Base-by-base conservation (phyloP, 2,113 vertebrate species). In the Cyanistes caeruleus region DNA sequence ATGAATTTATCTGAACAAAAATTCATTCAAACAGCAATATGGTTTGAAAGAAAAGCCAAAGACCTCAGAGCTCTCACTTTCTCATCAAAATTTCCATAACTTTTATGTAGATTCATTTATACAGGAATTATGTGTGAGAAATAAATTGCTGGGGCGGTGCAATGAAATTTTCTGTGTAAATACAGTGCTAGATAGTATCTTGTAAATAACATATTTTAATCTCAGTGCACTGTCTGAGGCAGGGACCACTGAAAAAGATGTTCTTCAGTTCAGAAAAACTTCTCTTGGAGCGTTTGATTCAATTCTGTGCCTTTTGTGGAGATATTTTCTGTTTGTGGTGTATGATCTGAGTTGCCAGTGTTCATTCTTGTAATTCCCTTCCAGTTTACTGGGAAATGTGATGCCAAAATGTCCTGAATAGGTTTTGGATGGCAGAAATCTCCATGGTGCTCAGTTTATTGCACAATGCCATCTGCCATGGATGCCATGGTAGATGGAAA, bases 401-500 rank as follows among this genome's bases (percentile, higher is more conserved):
- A 17, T 6, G 16, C 10, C 13, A n/a, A 35, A 85, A 65, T 6
- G 9, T 58, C 21, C 52, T 48, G 44, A 15, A 5, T 1, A 23
- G 21, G 19, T 49, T 90, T 62, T 10, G 70, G 27, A 24, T 53
- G 44, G 49, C 7, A 75, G 17, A 41, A 25, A 30, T 18, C 41
- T 10, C 39, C 53, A 24, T 24, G 48, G 31, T 18, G 49, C 22
- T 63, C 69, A 64, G 12, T 21, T 65, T n/a, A 4, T 13, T 30
- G 10, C 7, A 48, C 18, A 69, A 0, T 33, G 25, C 21, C 30
- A 15, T 9, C 35, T n/a, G 37, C 65, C 37, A 4, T 3, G 23
- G 11, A n/a, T 39, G 22, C 0, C 0, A 0, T 39, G 37, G 37
- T 12, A 11, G 21, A 4, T 58, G 31, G 51, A 74, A 93, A 70